These are phyloP conservation scores for Acronicta alni DNA, from an alignment of 2,888 invertebrate species.

Conservation along the genomic window DNA sequence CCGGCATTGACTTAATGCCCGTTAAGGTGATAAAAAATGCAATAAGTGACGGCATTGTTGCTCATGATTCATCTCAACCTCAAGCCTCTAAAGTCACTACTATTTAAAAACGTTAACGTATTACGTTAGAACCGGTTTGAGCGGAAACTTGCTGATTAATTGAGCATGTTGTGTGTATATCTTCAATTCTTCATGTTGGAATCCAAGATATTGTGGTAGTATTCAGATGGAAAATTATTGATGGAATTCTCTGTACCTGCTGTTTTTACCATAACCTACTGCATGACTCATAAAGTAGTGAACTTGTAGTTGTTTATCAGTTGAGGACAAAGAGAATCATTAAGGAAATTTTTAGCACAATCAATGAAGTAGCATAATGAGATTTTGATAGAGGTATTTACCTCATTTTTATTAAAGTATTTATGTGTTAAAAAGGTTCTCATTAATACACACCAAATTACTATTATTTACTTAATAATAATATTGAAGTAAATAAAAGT, in stretches of 20 bases:
- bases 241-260: not conserved
- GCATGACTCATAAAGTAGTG: no score
- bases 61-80: slow-evolving; percentile 41
- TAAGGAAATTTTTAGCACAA: no score
- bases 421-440: no score
- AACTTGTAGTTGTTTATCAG: no score
- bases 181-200: not conserved
- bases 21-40: slow-evolving; percentile 49
- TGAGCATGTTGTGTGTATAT: not conserved
- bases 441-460: no score
- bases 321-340: no score
- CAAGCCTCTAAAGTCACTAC: slow-evolving; percentile 29
- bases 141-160: slow-evolving; percentile 6
- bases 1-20: slow-evolving; percentile 58
- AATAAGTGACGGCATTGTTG: slow-evolving; percentile 44
- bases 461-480: no score
- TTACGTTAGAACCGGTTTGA: slow-evolving; percentile 33
- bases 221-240: not conserved
- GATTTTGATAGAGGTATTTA: no score
- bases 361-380: no score
- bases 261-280: no score
- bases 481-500: no score
- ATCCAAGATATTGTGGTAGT: not conserved
- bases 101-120: slow-evolving; percentile 53
- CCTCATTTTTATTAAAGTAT: no score